phyloP scores from a whole-genome alignment of 2,113 vertebrate species.

The Bungarus multicinctus region DNA sequence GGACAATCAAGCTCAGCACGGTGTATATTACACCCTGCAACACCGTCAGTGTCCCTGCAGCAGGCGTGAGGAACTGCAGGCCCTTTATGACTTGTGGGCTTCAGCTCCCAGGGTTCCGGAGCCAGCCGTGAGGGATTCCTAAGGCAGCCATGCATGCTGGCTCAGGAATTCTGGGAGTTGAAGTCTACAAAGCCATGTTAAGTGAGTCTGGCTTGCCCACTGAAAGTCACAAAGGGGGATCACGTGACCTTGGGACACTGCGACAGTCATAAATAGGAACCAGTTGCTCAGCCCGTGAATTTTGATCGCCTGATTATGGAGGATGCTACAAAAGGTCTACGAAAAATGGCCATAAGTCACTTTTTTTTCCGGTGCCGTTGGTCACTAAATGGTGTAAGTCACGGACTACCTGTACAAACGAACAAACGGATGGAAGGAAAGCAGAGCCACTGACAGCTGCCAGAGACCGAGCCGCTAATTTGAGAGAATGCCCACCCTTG shows the following conservation, averaged over 20 bases:
- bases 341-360: too few species aligned
- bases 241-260: too few species aligned
- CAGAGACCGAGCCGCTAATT: not conserved
- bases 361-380: too few species aligned
- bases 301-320: too few species aligned
- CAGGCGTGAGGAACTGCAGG: not conserved
- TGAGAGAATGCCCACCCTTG: not conserved
- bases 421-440: not conserved
- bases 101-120: not conserved
- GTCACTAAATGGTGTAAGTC: not conserved
- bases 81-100: not conserved
- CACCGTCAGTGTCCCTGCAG: not conserved
- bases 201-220: too few species aligned
- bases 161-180: not conserved
- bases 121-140: too few species aligned
- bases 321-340: too few species aligned
- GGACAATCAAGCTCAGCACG: not conserved
- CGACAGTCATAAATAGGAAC: too few species aligned
- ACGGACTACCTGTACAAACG: not conserved
- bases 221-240: too few species aligned
- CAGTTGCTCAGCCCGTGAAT: too few species aligned
- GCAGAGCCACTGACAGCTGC: not conserved
- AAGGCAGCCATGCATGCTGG: not conserved
- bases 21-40: not conserved
- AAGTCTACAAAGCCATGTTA: not conserved